Percentiles rank a stretch among this genome's conserved stretches.
Evolutionary conservation across 2,797 vertebrate genomes (phyloP).

Genomic region (Dicrostonyx torquatus): DNA sequence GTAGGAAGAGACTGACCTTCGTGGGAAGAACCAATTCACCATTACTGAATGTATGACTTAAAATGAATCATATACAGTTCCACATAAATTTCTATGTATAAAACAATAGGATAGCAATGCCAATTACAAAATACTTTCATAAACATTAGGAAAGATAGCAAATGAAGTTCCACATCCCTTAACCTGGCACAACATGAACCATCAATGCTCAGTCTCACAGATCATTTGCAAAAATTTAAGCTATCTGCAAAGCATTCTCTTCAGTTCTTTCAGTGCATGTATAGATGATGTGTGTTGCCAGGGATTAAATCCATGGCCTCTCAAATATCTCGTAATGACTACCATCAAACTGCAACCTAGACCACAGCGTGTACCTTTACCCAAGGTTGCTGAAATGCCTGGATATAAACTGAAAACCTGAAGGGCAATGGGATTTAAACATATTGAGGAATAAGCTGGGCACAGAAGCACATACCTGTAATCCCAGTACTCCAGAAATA

Average conservation of each 20-base stretch:
- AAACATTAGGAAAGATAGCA: neutral
- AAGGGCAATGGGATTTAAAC: neutral
- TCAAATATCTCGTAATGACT: neutral
- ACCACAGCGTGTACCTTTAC: neutral
- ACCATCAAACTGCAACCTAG: neutral
- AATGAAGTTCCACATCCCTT: neutral
- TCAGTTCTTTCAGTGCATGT: neutral
- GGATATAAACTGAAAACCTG: slow-evolving; percentile 2
- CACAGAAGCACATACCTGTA: neutral
- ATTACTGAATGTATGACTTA: neutral
- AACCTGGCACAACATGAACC: neutral
- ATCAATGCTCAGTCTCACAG: neutral
- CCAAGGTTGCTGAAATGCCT: neutral
- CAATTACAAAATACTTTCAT: neutral
- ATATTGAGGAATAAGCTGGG: neutral
- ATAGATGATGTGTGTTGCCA: neutral
- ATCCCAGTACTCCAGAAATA: neutral
- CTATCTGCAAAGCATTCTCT: neutral
- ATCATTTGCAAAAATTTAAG: neutral
- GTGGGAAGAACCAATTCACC: neutral
- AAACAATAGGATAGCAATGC: neutral
- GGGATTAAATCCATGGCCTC: neutral
- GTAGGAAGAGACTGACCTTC: neutral
- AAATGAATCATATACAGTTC: neutral
- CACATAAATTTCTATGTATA: neutral